phyloP scores from a whole-genome alignment of 2,113 vertebrate genomes.

The Synodontis membranacea region DNA sequence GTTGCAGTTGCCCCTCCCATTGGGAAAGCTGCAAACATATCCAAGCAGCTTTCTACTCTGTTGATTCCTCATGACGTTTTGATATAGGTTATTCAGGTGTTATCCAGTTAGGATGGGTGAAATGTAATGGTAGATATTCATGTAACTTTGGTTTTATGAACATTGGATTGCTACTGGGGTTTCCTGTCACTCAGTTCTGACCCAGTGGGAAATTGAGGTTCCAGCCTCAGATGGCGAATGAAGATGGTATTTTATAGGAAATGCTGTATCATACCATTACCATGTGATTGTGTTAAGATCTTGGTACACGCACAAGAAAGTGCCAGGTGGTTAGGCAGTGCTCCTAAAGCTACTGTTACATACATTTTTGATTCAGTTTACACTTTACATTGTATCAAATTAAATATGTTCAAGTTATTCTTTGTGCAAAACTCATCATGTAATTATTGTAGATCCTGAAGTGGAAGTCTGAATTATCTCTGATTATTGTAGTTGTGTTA shows the following conservation, averaged over 20 bases:
- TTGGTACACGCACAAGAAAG: not conserved
- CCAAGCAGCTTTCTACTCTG: not conserved
- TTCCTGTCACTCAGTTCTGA: no score
- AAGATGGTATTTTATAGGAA: not conserved
- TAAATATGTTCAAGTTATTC: not conserved
- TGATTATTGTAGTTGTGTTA: not conserved
- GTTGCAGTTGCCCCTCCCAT: not conserved
- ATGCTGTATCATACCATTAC: not conserved
- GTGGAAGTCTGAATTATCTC: not conserved
- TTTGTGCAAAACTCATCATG: not conserved
- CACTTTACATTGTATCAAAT: not conserved
- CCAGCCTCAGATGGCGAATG: no score
- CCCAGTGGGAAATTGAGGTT: no score
- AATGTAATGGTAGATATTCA: not conserved
- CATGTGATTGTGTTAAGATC: not conserved
- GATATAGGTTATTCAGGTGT: no score
- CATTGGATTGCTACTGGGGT: no score
- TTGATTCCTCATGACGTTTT: not conserved
- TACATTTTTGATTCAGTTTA: no score
- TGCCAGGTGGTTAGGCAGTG: not conserved
- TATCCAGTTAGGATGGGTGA: not conserved
- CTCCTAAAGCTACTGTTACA: not conserved
- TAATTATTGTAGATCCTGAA: not conserved
- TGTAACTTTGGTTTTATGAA: no score
- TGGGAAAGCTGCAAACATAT: not conserved